These are phyloP conservation scores for Cephonodes hylas DNA, from an alignment of 2,888 invertebrate genomes.

Conservation along the genomic window DNA sequence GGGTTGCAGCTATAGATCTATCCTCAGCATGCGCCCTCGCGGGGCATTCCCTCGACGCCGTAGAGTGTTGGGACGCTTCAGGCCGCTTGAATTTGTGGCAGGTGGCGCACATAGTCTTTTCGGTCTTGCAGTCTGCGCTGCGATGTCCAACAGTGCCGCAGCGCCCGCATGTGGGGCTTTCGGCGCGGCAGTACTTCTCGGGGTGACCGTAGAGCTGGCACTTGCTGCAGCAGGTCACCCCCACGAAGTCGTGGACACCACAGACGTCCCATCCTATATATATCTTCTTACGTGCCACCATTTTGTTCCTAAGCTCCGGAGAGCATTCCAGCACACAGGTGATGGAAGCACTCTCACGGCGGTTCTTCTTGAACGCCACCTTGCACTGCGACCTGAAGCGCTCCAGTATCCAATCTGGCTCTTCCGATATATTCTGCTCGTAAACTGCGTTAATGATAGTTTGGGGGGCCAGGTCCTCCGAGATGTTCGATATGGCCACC, in stretches of 20 bases:
- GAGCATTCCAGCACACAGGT: not conserved
- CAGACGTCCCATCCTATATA: not conserved
- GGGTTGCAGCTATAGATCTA: not conserved
- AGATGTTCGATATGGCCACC: slow-evolving; percentile 9
- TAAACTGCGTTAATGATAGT: too few species aligned
- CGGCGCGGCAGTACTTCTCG: slow-evolving; percentile 26
- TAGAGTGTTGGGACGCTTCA: slow-evolving; percentile 17
- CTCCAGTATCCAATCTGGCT: too few species aligned
- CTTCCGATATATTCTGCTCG: too few species aligned
- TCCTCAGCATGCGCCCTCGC: slow-evolving; percentile 23
- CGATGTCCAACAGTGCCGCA: slow-evolving; percentile 29
- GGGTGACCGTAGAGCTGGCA: slow-evolving; percentile 43
- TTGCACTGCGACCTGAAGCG: too few species aligned
- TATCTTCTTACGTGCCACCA: not conserved
- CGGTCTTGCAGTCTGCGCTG: slow-evolving; percentile 12
- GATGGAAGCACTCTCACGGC: not conserved
- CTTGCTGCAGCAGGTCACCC: slow-evolving; percentile 25
- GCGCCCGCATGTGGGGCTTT: slow-evolving; percentile 18
- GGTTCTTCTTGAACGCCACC: too few species aligned
- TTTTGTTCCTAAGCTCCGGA: not conserved
- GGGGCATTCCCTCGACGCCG: slow-evolving; percentile 23
- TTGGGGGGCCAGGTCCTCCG: too few species aligned
- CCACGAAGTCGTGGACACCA: not conserved
- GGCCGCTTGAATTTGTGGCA: slow-evolving; percentile 23
- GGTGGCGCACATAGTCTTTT: slow-evolving; percentile 22